Conservation (phyloP, 2,113 vertebrate species). For the Antigone vipio region DNA sequence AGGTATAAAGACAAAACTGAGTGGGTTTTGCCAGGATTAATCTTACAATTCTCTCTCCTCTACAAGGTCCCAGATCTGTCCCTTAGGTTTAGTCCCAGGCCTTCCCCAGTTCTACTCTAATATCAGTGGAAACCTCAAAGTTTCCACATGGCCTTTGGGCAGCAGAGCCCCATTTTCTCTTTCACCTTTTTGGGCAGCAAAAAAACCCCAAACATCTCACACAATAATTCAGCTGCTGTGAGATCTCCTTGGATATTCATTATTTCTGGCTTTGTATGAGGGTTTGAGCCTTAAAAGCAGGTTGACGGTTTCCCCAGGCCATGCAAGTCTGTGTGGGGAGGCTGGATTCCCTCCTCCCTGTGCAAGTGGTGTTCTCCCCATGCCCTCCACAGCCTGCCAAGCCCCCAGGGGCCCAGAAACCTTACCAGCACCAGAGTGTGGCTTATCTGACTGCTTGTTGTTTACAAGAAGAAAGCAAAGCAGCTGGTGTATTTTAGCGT, state of each 20-base stretch:
- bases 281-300: not conserved
- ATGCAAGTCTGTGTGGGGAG: not conserved
- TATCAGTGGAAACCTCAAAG: not conserved
- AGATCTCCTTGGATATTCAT: not conserved
- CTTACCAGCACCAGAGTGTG: not conserved
- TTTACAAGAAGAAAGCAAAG: not conserved
- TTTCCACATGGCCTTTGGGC: not conserved
- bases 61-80: not conserved
- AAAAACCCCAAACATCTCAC: not conserved
- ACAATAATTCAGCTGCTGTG: not conserved
- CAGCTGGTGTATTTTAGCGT: conserved; percentile 26
- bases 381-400: not conserved
- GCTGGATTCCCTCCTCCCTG: not conserved
- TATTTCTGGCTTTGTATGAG: not conserved
- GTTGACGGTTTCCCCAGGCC: not conserved
- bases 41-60: not conserved
- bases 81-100: not conserved
- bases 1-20: not conserved
- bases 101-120: not conserved
- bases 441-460: not conserved
- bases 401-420: not conserved
- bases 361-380: not conserved
- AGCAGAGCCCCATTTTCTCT: not conserved
- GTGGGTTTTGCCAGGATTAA: fast-evolving
- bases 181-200: not conserved